Evolutionary conservation across 2,113 vertebrate species (phyloP), one percentile per base, ranked within the genome.

Genomic region (Zosterops lateralis): DNA sequence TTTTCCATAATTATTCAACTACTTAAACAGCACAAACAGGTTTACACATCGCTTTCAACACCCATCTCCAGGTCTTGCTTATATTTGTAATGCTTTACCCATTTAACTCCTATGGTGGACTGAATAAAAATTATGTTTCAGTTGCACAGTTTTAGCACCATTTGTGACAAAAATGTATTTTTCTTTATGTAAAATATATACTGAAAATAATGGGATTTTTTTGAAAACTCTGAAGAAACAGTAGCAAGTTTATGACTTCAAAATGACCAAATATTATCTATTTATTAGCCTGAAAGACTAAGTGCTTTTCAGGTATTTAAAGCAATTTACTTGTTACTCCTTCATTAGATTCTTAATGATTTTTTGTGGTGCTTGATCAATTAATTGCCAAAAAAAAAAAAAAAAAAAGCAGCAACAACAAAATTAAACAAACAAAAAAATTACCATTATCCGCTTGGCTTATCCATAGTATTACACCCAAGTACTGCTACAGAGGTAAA

Each of bases 51-150:
- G 22, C 4, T 29, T 40, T 25, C 34, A 40, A 36, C 4, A 20
- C 20, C 17, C 5, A 68, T 56, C 22, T 17, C 31, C 57, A 13
- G 17, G 14, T 26, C n/a, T 70, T 21, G 4, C 4, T 34, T 24
- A 21, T 6, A 21, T 14, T 38, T 65, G 29, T 9, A 53, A 7
- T 3, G 3, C 26, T 62, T 53, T n/a, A 61, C 17, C 24, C 9
- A 48, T 31, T 48, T 9, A 47, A 14, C 2, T 54, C 61, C 17
- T 19, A 5, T 0, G 0, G 7, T 36, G 24, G 21, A 18, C 9
- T 22, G 19, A 24, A 40, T 3, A 6, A 2, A 42, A 36, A 9
- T 71, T 20, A 44, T 20, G 42, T 67, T 64, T 32, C 40, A 47
- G 16, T 38, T 34, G 13, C 13, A 44, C 9, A 62, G 25, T 77